These are phyloP conservation scores for Orchesella cincta DNA, from an alignment of 1,140 invertebrate species.

Conservation along the genomic window DNA sequence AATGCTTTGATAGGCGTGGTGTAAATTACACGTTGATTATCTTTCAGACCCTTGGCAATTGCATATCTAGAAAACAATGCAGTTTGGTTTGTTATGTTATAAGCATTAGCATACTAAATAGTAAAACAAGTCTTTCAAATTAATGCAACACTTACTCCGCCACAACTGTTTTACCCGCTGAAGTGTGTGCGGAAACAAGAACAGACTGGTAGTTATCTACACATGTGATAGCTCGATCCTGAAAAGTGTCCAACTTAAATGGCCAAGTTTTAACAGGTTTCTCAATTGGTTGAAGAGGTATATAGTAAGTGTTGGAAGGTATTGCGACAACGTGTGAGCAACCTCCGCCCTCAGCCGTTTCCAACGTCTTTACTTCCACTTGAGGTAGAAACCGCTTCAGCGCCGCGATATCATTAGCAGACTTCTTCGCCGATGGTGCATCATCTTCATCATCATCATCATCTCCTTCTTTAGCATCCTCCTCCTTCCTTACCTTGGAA, in stretches of 20 bases:
- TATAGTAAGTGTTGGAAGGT: constrained; percentile 80
- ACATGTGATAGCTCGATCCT: constrained; percentile 95
- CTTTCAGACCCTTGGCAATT: constrained; percentile 68
- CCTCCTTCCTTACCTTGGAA: not conserved
- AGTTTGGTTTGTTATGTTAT: not conserved
- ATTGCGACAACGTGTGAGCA: constrained; percentile 92
- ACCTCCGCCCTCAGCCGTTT: constrained; percentile 72
- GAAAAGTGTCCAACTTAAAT: constrained; percentile 96
- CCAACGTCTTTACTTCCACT: constrained; percentile 82
- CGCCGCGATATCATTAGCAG: constrained; percentile 52
- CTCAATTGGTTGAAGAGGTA: constrained; percentile 65
- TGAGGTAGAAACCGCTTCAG: constrained; percentile 65
- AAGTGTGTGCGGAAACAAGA: constrained; percentile 97
- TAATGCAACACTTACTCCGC: constrained; percentile 85
- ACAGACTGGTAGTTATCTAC: constrained; percentile 98
- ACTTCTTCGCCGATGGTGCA: constrained; percentile 50
- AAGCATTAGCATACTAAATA: not conserved
- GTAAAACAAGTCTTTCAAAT: constrained; percentile 25
- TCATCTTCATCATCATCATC: constrained; percentile 48
- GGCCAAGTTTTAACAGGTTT: constrained; percentile 90
- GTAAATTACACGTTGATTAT: constrained; percentile 92
- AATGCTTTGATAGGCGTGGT: constrained; percentile 99
- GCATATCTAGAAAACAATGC: constrained; percentile 62
- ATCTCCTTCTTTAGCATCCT: not conserved
- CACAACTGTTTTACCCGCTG: constrained; percentile 99